Percentiles rank a stretch among this genome's conserved stretches.
Conservation (phyloP, 2,888 invertebrate species). For the Megastigmus dorsalis region DNA sequence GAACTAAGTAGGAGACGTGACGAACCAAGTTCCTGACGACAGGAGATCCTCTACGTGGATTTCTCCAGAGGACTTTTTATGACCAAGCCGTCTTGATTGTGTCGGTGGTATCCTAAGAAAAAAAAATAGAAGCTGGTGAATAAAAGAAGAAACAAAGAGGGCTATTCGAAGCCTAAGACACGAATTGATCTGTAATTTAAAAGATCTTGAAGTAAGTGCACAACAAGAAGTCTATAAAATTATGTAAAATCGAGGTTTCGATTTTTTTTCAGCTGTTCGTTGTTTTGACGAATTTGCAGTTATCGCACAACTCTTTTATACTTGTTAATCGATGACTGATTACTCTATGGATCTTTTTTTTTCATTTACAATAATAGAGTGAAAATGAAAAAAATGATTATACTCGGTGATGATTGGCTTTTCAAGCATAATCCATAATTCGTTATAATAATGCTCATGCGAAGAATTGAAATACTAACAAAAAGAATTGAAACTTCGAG, state of each 20-base stretch:
- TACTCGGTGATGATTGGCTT: background rate
- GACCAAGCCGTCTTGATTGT: background rate
- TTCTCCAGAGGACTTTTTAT: conserved; percentile 19
- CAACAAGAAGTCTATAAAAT: background rate
- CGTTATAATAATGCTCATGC: conserved; percentile 3
- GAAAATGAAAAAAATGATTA: background rate
- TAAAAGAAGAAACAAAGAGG: too few relatives aligned
- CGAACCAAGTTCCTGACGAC: conserved; percentile 39
- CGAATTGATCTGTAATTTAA: conserved; percentile 27
- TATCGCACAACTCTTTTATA: conserved; percentile 15
- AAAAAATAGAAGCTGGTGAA: background rate
- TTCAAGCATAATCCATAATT: background rate
- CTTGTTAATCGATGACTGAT: background rate
- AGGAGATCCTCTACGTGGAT: conserved; percentile 26
- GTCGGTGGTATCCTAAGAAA: conserved; percentile 16
- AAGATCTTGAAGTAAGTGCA: conserved; percentile 19
- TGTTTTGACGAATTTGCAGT: conserved; percentile 23
- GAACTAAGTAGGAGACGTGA: conserved; percentile 57
- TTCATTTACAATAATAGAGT: too few relatives aligned
- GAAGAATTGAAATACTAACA: conserved; percentile 13
- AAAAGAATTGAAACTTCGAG: background rate
- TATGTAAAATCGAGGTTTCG: conserved; percentile 16
- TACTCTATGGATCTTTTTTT: background rate
- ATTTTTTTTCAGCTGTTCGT: conserved; percentile 1
- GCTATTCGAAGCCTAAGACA: conserved; percentile 24